A percentile compares a stretch with the other conserved stretches of the same genome.
These are phyloP conservation scores for Bufo gargarizans DNA, from an alignment of 2,113 vertebrate genomes.

Conservation along the genomic window DNA sequence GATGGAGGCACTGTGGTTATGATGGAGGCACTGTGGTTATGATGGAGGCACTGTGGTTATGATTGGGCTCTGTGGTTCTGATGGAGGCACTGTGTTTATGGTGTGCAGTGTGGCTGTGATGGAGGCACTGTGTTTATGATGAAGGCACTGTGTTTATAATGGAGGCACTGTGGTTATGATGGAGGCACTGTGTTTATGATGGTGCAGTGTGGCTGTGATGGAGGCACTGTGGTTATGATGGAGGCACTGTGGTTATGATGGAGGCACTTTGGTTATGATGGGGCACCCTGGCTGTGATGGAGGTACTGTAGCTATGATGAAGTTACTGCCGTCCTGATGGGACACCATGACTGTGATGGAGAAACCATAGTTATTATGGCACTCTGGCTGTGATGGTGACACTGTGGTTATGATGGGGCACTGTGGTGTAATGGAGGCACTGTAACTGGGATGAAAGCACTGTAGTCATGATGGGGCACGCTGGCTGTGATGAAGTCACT, in stretches of 20 bases:
- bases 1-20: neutral
- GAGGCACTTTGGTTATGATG: neutral
- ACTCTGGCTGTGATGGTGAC: neutral
- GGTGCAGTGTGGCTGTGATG: neutral
- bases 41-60: neutral
- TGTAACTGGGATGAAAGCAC: neutral
- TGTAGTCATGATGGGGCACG: neutral
- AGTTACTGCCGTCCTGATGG: neutral
- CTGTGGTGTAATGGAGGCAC: neutral
- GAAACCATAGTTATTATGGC: neutral
- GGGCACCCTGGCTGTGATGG: neutral
- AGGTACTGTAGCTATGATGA: neutral
- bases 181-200: neutral
- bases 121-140: neutral
- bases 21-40: neutral
- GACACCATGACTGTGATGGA: neutral
- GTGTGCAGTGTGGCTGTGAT: neutral
- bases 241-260: neutral
- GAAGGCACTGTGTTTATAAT: neutral
- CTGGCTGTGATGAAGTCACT: neutral
- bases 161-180: neutral
- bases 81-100: too few species aligned
- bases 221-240: neutral
- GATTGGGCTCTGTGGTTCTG: neutral
- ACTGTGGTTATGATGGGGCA: neutral